phyloP scores from a whole-genome alignment of 1,140 invertebrate genomes.

The Drosophila lacertosa region DNA sequence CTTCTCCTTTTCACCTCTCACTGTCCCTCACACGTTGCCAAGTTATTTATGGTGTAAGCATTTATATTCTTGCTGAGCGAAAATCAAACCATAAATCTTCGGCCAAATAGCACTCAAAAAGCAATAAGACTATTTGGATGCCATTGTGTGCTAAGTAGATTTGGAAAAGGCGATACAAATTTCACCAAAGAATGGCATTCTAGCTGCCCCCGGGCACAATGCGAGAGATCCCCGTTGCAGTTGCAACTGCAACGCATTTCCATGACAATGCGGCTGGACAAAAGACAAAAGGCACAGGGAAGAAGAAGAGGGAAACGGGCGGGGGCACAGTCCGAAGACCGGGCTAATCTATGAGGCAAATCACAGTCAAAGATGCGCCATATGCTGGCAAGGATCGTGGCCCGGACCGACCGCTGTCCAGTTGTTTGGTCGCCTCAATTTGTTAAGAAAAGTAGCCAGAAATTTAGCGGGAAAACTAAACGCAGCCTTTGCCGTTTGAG shows the following conservation, averaged over 20 bases:
- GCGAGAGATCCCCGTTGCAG: slow-evolving; percentile 27
- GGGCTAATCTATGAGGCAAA: slow-evolving; percentile 70
- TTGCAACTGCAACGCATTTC: slow-evolving; percentile 54
- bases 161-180: slow-evolving; percentile 83
- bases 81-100: slow-evolving; percentile 75
- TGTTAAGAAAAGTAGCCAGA: slow-evolving; percentile 57
- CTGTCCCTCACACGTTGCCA: slow-evolving; percentile 1
- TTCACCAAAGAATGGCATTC: slow-evolving; percentile 58
- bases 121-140: slow-evolving; percentile 79
- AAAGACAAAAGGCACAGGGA: too few species aligned
- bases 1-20: not conserved
- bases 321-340: not conserved
- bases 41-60: slow-evolving; percentile 6
- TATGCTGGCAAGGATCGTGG: slow-evolving; percentile 48
- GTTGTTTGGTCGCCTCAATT: slow-evolving; percentile 72
- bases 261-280: slow-evolving; percentile 59
- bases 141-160: slow-evolving; percentile 84
- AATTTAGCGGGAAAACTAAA: slow-evolving; percentile 62
- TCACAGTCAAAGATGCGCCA: slow-evolving; percentile 63
- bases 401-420: slow-evolving; percentile 38
- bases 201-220: slow-evolving; percentile 42
- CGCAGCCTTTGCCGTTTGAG: too few species aligned
- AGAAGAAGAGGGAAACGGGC: too few species aligned
- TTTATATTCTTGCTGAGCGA: slow-evolving; percentile 18
- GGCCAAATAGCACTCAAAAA: slow-evolving; percentile 81